A percentile compares a stretch with the other conserved stretches of the same genome.
These are phyloP conservation scores for Eremobia ochroleuca DNA, from an alignment of 2,888 invertebrate species.

Conservation along the genomic window DNA sequence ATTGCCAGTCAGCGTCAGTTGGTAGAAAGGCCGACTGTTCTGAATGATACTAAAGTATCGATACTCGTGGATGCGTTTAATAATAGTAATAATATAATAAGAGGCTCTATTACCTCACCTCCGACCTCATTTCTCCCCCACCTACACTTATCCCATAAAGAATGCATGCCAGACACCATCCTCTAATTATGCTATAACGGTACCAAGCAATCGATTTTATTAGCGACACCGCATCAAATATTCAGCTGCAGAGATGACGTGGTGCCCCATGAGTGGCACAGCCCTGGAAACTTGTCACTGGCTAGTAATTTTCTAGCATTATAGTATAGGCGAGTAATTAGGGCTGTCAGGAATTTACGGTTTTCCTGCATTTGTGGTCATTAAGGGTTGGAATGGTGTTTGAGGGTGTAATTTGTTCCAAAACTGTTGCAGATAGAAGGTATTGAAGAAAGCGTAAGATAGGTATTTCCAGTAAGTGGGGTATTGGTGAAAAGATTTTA, in stretches of 20 bases:
- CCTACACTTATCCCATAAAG: slow-evolving; percentile 47
- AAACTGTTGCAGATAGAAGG: neutral
- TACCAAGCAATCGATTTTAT: slow-evolving; percentile 54
- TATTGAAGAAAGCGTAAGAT: neutral
- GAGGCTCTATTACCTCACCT: slow-evolving; percentile 1
- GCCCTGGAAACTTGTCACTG: neutral
- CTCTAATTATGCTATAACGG: slow-evolving; percentile 37
- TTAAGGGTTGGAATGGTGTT: neutral
- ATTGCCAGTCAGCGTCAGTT: neutral
- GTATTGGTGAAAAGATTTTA: neutral
- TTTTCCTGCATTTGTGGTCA: neutral
- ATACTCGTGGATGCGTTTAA: slow-evolving; percentile 27
- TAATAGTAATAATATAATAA: slow-evolving; percentile 28
- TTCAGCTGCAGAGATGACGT: slow-evolving; percentile 45
- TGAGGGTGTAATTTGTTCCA: neutral
- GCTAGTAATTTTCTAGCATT: slow-evolving; percentile 38
- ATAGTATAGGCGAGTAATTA: slow-evolving; percentile 29
- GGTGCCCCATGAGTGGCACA: slow-evolving; percentile 16
- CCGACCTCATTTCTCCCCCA: slow-evolving; percentile 31
- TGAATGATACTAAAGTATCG: neutral
- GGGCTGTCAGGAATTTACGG: neutral
- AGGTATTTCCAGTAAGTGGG: neutral
- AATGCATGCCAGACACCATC: slow-evolving; percentile 34
- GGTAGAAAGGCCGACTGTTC: neutral
- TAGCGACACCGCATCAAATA: slow-evolving; percentile 39